A percentile compares a stretch with the other conserved stretches of the same genome.
phyloP scores from a whole-genome alignment of 2,888 invertebrate species.

The Crepidodera aurea region DNA sequence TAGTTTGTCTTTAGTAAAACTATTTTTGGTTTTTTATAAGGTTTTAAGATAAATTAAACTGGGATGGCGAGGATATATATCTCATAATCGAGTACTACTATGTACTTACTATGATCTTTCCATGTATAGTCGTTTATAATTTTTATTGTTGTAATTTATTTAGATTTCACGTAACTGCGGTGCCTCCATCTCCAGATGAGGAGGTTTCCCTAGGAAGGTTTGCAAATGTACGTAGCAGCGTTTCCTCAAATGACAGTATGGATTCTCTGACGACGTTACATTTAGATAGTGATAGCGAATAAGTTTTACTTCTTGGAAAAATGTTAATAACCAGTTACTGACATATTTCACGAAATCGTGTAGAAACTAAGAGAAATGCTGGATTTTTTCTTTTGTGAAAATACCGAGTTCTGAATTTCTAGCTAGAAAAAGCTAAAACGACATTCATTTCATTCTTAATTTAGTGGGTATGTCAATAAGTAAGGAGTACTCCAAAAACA shows the following conservation, averaged over 20 bases:
- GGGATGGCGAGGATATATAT: too few species aligned
- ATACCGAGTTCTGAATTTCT: background rate
- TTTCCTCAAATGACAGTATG: constrained; percentile 53
- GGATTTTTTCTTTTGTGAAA: background rate
- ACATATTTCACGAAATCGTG: background rate
- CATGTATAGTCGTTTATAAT: too few species aligned
- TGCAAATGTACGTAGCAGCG: constrained; percentile 51
- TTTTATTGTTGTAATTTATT: too few species aligned
- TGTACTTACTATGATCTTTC: too few species aligned
- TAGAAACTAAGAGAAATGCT: background rate
- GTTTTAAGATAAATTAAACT: too few species aligned
- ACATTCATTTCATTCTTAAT: background rate
- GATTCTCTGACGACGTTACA: constrained; percentile 50
- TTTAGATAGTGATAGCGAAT: constrained; percentile 50
- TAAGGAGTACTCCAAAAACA: background rate
- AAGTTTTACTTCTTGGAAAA: constrained; percentile 2
- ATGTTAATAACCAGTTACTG: background rate
- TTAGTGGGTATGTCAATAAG: background rate
- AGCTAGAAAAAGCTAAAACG: background rate
- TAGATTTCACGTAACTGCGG: constrained; percentile 48
- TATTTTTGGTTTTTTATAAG: too few species aligned
- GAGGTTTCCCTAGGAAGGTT: constrained; percentile 46
- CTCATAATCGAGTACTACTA: too few species aligned
- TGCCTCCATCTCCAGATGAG: constrained; percentile 49
- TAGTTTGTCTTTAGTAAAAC: too few species aligned